phyloP scores from a whole-genome alignment of 92 coral and sea anemone species.

The Scolanthus callimorphus region DNA sequence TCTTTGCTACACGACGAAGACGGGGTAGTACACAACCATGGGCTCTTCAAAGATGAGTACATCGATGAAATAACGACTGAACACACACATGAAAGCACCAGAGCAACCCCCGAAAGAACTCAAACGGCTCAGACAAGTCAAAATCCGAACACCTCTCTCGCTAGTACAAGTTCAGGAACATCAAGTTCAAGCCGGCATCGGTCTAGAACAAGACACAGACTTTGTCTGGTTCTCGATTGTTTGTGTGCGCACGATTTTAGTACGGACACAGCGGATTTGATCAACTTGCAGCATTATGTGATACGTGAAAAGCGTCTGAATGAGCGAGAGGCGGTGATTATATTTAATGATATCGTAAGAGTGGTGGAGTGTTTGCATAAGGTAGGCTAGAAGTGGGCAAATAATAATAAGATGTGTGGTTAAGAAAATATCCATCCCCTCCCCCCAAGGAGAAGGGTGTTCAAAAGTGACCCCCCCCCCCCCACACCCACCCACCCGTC shows the following conservation, averaged over 20 bases:
- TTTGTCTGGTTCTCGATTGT: conserved; percentile 92
- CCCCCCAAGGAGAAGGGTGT: too few relatives aligned
- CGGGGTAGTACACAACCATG: conserved; percentile 96
- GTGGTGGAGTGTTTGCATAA: conserved; percentile 96
- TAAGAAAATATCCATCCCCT: too few relatives aligned
- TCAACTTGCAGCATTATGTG: conserved; percentile 95
- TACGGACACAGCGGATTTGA: conserved; percentile 81
- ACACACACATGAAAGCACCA: conserved; percentile 1
- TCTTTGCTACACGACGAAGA: conserved; percentile 94
- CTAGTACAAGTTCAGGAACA: conserved; percentile 2
- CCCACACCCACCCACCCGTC: too few relatives aligned
- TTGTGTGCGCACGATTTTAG: conserved; percentile 97
- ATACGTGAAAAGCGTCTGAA: conserved; percentile 87
- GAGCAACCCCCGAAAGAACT: conserved; percentile 1
- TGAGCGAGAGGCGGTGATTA: conserved; percentile 91
- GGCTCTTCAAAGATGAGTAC: conserved; percentile 94
- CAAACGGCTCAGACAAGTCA: not conserved
- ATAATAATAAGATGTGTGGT: too few relatives aligned
- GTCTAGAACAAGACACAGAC: conserved; percentile 70
- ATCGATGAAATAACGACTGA: conserved; percentile 64
- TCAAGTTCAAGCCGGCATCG: conserved; percentile 24
- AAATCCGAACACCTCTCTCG: conserved; percentile 2
- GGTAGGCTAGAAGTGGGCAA: too few relatives aligned
- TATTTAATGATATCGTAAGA: conserved; percentile 94
- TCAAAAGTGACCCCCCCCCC: too few relatives aligned